Evolutionary conservation across 1,140 invertebrate genomes (phyloP), one percentile per base, ranked within the genome.

Genomic region (Drosophila teissieri): DNA sequence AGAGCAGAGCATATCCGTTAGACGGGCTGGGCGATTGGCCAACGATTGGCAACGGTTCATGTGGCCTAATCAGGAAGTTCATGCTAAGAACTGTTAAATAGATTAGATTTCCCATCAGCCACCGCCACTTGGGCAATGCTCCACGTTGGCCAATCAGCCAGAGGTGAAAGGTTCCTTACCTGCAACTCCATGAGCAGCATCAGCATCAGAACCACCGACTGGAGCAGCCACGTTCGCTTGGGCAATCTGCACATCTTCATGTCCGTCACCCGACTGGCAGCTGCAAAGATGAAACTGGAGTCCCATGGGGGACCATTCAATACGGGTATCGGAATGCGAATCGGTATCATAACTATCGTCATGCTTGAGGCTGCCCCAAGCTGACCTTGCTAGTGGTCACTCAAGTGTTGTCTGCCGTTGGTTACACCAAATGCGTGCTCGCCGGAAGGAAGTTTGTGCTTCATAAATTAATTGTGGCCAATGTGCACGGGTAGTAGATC

Each of bases 31-130:
- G 46, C 67, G 77, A 91, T 91, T 91, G 89, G 89, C 89, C 81
- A 91, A 91, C 81, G 62, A 85, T 91, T 79, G 81, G 83, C 69
- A 78, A 89, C 89, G 89, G 89, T 91, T 91, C 89, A 89, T 85
- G 80, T 72, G 75, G 46, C 63, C 53, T 86, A 88, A 86, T 88
- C 65, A 76, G 83, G 83, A 88, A 88, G 84, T 89, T 83, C 67
- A 76, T 76, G 65, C 80, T 79, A 63, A 88, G 84, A 88, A 89
- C 84, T 89, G 80, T 89, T 89, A 84, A 89, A 78, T 80, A 89
- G 84, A 89, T 89, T 89, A 84, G 84, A 78, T 89, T 88, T 82
- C 69, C 48, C 46, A 61, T 56, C 37, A 53, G 55, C 49, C 51
- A 73, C 62, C 78, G 72, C 68, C 76, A 48, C 58, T 76, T 78